A percentile compares a stretch with the other conserved stretches of the same genome.
These are phyloP conservation scores for Lasius platythorax DNA, from an alignment of 2,888 invertebrate genomes.

Conservation along the genomic window DNA sequence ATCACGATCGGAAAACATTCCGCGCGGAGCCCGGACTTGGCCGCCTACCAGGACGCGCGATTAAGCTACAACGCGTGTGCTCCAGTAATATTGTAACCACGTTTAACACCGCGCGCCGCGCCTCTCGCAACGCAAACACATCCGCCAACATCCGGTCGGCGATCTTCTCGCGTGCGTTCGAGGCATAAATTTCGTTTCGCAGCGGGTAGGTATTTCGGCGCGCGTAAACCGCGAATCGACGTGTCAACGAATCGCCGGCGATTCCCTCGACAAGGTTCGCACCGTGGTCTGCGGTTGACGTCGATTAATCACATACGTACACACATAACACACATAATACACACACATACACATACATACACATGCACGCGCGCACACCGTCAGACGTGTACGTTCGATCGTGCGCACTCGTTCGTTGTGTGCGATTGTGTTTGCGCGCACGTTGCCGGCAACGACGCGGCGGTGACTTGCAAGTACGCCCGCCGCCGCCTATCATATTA, in stretches of 20 bases:
- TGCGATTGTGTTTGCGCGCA: conserved; percentile 65
- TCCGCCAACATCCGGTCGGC: conserved; percentile 14
- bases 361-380: too few species aligned
- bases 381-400: conserved; percentile 16
- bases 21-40: conserved; percentile 28
- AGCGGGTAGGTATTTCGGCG: conserved; percentile 50
- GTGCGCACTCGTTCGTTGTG: background rate
- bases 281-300: conserved; percentile 84
- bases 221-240: conserved; percentile 70
- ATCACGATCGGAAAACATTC: conserved; percentile 47
- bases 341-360: background rate
- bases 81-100: conserved; percentile 39
- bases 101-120: conserved; percentile 31
- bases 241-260: conserved; percentile 74
- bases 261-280: conserved; percentile 67
- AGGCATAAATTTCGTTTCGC: conserved; percentile 25
- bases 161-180: conserved; percentile 24
- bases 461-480: conserved; percentile 84
- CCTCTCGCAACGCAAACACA: conserved; percentile 31
- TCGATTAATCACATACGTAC: conserved; percentile 83
- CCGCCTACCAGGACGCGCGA: conserved; percentile 50
- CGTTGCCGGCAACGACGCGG: conserved; percentile 84
- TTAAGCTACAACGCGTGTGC: conserved; percentile 23
- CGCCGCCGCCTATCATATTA: conserved; percentile 84
- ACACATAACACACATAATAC: conserved; percentile 52